Percentiles rank a stretch among this genome's conserved stretches.
Conservation (phyloP, 2,113 vertebrate species). For the Saguinus imperator region DNA sequence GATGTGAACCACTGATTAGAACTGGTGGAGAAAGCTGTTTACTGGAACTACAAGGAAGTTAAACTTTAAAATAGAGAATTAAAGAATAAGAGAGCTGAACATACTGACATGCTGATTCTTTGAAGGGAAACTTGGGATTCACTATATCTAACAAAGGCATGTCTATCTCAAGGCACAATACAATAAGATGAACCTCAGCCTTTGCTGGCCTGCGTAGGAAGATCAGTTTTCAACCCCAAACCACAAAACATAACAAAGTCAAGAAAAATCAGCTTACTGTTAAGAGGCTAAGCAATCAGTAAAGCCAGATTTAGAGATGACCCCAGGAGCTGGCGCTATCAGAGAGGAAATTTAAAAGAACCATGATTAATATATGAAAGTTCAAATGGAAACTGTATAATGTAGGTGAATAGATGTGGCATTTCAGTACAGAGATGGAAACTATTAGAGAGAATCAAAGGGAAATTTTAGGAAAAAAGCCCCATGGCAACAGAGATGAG, state of each 20-base stretch:
- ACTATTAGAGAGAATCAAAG: neutral
- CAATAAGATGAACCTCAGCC: neutral
- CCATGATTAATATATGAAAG: neutral
- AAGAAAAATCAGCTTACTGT: neutral
- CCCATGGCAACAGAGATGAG: neutral
- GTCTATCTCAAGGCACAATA: neutral
- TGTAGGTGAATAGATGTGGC: neutral
- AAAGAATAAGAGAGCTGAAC: no score
- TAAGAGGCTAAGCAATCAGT: neutral
- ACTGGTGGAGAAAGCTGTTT: no score
- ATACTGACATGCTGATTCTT: no score
- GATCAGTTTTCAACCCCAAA: neutral
- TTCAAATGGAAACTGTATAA: neutral
- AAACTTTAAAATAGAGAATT: no score
- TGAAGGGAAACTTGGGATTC: no score
- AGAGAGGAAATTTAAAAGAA: neutral
- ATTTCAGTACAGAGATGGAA: neutral
- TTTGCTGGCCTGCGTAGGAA: neutral
- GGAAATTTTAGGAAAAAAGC: neutral
- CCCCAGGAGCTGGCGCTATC: neutral
- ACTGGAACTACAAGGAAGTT: no score
- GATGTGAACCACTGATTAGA: no score
- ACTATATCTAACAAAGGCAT: no score
- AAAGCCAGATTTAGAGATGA: neutral
- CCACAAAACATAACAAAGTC: neutral